Conservation (phyloP, 2,888 invertebrate species). For the Zeuzera pyrina region DNA sequence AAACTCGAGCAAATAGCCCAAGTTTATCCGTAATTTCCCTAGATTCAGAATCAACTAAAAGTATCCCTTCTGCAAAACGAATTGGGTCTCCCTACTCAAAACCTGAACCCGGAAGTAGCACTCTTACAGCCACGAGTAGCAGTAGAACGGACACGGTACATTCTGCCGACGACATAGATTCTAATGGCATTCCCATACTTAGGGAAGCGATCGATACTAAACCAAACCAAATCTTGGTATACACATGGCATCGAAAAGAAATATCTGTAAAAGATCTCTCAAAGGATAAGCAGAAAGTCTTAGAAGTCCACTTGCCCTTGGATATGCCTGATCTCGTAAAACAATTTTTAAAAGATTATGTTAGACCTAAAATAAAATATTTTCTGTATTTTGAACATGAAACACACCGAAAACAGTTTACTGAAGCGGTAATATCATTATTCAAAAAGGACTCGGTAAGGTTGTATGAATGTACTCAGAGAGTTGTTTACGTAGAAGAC, state of each 20-base stretch:
- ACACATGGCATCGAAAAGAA: constrained; percentile 1
- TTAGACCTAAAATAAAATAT: constrained; percentile 9
- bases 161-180: not conserved
- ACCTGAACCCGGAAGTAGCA: too few relatives aligned
- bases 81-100: too few relatives aligned
- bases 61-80: too few relatives aligned
- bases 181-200: not conserved
- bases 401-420: constrained; percentile 9
- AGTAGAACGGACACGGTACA: not conserved
- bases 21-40: too few relatives aligned
- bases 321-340: constrained; percentile 7
- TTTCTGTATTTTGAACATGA: constrained; percentile 16
- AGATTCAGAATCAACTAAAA: too few relatives aligned
- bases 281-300: not conserved
- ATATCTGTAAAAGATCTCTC: not conserved
- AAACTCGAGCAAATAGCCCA: too few relatives aligned
- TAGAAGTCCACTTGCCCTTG: not conserved
- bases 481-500: constrained; percentile 9
- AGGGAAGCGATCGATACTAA: constrained; percentile 6
- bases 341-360: constrained; percentile 12
- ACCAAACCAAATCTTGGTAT: not conserved
- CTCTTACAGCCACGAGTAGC: too few relatives aligned
- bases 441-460: constrained; percentile 12
- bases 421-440: constrained; percentile 7
- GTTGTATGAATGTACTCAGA: constrained; percentile 17